Evolutionary conservation across 1,140 invertebrate species (phyloP), one percentile per base, ranked within the genome.

Genomic region (Drosophila jambulina): DNA sequence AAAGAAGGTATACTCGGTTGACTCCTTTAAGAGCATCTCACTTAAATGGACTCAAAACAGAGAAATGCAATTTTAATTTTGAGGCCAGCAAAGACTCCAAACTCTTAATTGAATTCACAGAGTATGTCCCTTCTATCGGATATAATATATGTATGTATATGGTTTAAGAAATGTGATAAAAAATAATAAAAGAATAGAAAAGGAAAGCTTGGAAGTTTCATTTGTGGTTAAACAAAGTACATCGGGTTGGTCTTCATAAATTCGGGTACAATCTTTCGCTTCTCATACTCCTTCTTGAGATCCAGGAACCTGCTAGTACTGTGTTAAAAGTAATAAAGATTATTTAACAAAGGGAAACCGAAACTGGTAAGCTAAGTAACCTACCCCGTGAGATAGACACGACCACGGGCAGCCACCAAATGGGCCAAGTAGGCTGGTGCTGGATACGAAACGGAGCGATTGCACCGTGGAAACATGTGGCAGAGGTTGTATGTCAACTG

Each of bases 361-460:
- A 38, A 0, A 54, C 0, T 12, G 10, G 9, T 3, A 13, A 19
- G 10, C 3, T 42, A 13, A 3, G 25, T n/a, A 27, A 29, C 10
- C 5, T 51, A 92, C 91, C 94, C 93, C 53, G 94, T 92, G 0
- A 95, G 94, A 67, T 96, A 95, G 40, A 94, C 94, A 38, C 95
- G 93, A 1, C 96, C 97, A 49, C 98, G 94, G 62, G 96, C 96
- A 15, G 97, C 97, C n/a, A 96, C 97, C 60, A 98, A 94, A 94
- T 99, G 98, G 27, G 98, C 97, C 93, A 99, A 98, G 93, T 99
- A 99, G 0, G 97, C 98, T 3, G 98, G 98, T 2, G 98, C 96
- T 3, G 98, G 98, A 94, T 98, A 98, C 15, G 97, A 98, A 0
- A 99, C 97, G 4, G 97, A 95, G 58, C 97, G 94, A 56, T 95